Conservation (phyloP, 1,140 invertebrate species). For the Steinernema feltiae region DNA sequence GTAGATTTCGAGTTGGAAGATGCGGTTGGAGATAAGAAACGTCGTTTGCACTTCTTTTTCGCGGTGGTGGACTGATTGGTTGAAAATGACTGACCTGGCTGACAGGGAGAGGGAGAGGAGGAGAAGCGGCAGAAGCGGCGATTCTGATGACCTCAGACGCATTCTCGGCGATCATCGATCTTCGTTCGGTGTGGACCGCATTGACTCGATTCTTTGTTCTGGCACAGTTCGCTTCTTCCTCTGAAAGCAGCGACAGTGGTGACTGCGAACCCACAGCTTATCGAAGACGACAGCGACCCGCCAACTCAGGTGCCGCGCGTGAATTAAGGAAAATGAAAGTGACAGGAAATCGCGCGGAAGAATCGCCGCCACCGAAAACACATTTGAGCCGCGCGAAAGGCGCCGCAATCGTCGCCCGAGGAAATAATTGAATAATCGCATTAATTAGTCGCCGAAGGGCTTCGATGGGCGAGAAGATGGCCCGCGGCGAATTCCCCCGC, state of each 20-base stretch:
- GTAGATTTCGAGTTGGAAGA: no score
- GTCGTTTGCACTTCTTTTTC: no score
- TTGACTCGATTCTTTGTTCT: no score
- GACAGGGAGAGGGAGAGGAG: not conserved
- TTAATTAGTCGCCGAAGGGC: slow-evolving; percentile 1
- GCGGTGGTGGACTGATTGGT: no score
- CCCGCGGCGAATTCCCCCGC: not conserved
- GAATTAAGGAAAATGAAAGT: not conserved
- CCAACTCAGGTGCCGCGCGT: not conserved
- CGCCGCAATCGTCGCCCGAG: not conserved
- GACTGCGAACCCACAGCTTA: not conserved
- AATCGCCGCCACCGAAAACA: slow-evolving; percentile 11
- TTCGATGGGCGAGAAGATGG: not conserved
- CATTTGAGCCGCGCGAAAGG: not conserved
- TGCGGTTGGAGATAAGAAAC: no score
- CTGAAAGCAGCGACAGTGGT: not conserved
- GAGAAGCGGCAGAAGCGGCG: not conserved
- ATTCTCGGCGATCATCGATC: slow-evolving; percentile 5
- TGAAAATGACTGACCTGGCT: not conserved
- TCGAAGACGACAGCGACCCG: slow-evolving; percentile 1
- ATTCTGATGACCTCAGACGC: not conserved
- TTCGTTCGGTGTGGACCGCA: not conserved
- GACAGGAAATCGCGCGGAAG: slow-evolving; percentile 12
- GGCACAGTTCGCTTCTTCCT: not conserved
- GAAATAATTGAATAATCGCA: slow-evolving; percentile 15